These are phyloP conservation scores for Elegia similella DNA, from an alignment of 2,888 invertebrate genomes.

Conservation along the genomic window DNA sequence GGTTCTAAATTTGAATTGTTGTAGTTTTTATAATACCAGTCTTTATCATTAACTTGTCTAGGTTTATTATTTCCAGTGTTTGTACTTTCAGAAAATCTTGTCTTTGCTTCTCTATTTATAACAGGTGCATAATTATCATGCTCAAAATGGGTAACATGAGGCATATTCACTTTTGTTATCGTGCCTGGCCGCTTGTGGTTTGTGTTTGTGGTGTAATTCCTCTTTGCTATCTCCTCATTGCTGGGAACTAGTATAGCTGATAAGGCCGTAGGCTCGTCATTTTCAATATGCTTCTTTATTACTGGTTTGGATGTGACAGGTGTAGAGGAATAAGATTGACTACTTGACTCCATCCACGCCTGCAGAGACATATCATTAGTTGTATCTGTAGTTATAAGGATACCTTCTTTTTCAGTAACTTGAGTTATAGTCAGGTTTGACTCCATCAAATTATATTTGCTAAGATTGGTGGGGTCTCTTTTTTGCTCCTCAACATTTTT, in stretches of 20 bases:
- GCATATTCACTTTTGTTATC: constrained; percentile 70
- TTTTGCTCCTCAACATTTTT: constrained; percentile 71
- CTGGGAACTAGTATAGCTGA: constrained; percentile 85
- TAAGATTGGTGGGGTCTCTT: constrained; percentile 57
- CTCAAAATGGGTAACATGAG: constrained; percentile 58
- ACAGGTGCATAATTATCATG: constrained; percentile 60
- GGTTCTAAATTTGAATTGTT: constrained; percentile 83
- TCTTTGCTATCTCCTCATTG: constrained; percentile 53
- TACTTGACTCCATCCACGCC: constrained; percentile 66
- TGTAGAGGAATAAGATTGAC: constrained; percentile 46
- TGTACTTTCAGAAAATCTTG: constrained; percentile 60
- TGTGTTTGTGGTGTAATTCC: constrained; percentile 39
- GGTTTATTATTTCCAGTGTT: constrained; percentile 69
- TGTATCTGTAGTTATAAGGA: constrained; percentile 70
- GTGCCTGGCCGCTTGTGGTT: constrained; percentile 59
- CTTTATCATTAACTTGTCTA: constrained; percentile 80
- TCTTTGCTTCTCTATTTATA: constrained; percentile 66
- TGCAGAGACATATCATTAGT: constrained; percentile 70
- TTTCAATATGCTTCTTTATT: constrained; percentile 57
- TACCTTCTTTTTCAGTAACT: constrained; percentile 68
- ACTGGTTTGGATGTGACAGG: constrained; percentile 52
- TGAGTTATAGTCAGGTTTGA: constrained; percentile 69
- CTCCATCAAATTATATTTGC: constrained; percentile 71
- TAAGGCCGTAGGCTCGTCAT: constrained; percentile 71
- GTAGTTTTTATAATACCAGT: constrained; percentile 94